Evolutionary conservation across 2,113 vertebrate species (phyloP).

Genomic region (Hiodon tergisus): DNA sequence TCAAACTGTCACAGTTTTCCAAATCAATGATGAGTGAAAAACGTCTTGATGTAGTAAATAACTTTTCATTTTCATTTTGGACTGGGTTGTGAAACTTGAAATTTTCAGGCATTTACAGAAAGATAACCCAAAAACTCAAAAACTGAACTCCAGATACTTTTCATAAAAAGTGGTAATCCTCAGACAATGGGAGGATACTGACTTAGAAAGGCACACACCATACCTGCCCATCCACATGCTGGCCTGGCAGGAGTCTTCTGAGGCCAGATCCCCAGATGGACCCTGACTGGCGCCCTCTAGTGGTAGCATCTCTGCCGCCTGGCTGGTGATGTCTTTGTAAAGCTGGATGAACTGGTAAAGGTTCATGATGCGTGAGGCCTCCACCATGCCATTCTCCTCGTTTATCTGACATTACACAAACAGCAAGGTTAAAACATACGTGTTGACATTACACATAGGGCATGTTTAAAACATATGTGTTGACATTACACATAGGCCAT

Average conservation of each 20-base stretch:
- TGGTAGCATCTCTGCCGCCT: constrained; percentile 78
- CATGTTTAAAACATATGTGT: too few species aligned
- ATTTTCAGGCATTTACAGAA: too few species aligned
- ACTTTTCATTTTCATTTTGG: too few species aligned
- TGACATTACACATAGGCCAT: too few species aligned
- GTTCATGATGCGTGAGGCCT: constrained; percentile 94
- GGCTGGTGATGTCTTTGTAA: constrained; percentile 89
- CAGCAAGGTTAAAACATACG: background rate
- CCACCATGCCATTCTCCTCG: constrained; percentile 81
- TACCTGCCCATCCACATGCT: constrained; percentile 98
- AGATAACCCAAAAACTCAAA: too few species aligned
- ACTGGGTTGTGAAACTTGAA: too few species aligned
- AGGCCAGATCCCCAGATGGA: constrained; percentile 60
- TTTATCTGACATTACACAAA: constrained; percentile 72
- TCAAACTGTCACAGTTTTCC: too few species aligned
- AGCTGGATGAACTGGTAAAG: constrained; percentile 96
- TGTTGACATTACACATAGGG: background rate
- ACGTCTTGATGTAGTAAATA: too few species aligned
- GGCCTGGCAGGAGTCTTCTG: constrained; percentile 82
- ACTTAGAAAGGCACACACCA: background rate
- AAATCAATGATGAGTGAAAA: too few species aligned
- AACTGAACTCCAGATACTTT: too few species aligned
- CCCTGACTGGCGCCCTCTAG: constrained; percentile 61
- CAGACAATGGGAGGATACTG: too few species aligned
- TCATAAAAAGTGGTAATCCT: too few species aligned